Conservation (phyloP, 2,113 vertebrate species). For the Donacobius atricapilla region DNA sequence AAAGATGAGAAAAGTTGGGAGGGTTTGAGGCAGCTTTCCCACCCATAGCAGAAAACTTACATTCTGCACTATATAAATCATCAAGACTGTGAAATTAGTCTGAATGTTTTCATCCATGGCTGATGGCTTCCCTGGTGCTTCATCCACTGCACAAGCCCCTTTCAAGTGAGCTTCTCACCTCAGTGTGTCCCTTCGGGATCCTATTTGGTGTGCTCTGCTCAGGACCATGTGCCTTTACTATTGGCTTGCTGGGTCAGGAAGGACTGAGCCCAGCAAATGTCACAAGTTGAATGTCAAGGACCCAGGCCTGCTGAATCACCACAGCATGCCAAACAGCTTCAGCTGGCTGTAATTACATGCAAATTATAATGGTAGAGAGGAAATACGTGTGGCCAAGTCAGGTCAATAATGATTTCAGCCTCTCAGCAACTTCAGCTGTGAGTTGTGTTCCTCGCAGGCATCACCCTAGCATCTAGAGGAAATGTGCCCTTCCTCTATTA, state of each 20-base stretch:
- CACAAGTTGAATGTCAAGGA: not conserved
- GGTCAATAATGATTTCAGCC: not conserved
- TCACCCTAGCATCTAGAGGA: not conserved
- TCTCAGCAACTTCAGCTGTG: not conserved
- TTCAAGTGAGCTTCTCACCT: not conserved
- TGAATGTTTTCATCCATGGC: not conserved
- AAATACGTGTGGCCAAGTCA: not conserved
- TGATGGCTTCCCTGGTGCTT: not conserved
- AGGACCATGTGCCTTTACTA: not conserved
- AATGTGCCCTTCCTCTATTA: not conserved
- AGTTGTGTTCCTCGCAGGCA: not conserved
- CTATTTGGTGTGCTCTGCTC: not conserved
- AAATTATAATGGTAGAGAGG: not conserved
- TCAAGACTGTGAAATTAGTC: not conserved
- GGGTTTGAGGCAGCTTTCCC: not conserved
- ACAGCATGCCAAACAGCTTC: not conserved
- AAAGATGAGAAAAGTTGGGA: not conserved
- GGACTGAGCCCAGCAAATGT: not conserved
- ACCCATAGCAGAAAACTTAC: not conserved
- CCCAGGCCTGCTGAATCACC: not conserved
- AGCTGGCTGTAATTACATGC: not conserved
- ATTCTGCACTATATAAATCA: not conserved
- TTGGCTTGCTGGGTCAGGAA: not conserved
- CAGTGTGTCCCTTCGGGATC: not conserved
- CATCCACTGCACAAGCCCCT: not conserved